These are phyloP conservation scores for Temnothorax ravouxi DNA, from an alignment of 2,888 invertebrate species.

Conservation along the genomic window DNA sequence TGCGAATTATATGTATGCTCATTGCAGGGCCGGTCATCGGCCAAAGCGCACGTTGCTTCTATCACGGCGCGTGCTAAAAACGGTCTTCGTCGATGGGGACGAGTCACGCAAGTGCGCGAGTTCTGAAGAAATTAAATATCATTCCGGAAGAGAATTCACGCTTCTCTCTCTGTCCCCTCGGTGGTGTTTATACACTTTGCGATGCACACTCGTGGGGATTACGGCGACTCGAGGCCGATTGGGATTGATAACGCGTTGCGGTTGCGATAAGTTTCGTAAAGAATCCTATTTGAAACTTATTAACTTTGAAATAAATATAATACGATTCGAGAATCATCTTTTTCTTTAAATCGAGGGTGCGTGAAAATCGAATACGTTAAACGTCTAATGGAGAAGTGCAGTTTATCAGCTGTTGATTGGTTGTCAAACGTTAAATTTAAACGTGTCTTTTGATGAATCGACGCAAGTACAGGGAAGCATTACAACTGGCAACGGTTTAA, in stretches of 20 bases:
- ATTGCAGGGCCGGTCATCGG: slow-evolving; percentile 77
- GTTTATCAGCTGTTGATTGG: slow-evolving; percentile 17
- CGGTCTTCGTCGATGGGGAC: not conserved
- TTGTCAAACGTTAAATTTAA: not conserved
- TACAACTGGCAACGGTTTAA: not conserved
- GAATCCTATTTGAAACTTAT: not conserved
- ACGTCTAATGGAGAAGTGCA: not conserved
- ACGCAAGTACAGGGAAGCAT: not conserved
- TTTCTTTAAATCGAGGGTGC: not conserved
- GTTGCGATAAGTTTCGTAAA: not conserved
- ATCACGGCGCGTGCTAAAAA: not conserved
- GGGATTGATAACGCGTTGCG: not conserved
- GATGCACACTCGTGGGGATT: not conserved
- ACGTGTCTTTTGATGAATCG: not conserved
- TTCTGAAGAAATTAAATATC: not conserved
- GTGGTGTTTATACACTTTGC: not conserved
- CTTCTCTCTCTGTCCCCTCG: not conserved
- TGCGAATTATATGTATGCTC: slow-evolving; percentile 78
- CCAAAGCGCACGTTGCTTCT: slow-evolving; percentile 63
- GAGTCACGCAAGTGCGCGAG: not conserved
- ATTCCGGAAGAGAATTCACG: not conserved
- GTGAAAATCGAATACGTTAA: slow-evolving; percentile 6
- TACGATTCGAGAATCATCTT: not conserved
- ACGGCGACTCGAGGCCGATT: too few species aligned
- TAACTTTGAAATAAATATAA: not conserved